These are phyloP conservation scores for Littorina saxatilis DNA, from an alignment of 1,140 invertebrate species.

Conservation along the genomic window DNA sequence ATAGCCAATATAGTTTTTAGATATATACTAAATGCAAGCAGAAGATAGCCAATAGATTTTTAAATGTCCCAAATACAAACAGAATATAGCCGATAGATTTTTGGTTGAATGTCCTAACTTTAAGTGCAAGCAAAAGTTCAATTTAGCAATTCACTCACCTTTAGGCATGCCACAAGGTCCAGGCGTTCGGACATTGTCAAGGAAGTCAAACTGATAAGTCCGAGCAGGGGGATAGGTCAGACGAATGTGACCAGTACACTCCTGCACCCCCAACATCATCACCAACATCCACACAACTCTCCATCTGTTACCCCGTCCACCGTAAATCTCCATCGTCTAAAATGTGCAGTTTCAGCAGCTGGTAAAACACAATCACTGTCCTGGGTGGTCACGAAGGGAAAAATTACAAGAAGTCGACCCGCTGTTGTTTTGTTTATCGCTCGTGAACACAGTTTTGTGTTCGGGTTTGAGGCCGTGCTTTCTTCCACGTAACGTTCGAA, in stretches of 20 bases:
- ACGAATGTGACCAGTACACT: not conserved
- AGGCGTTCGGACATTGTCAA: constrained; percentile 92
- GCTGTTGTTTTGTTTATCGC: too few species aligned
- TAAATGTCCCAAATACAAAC: too few species aligned
- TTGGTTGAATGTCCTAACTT: not conserved
- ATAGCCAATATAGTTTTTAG: too few species aligned
- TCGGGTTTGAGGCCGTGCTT: too few species aligned
- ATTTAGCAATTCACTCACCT: constrained; percentile 82
- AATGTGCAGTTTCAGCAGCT: too few species aligned
- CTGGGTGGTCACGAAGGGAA: too few species aligned
- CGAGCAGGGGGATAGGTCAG: constrained; percentile 76
- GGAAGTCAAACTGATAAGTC: constrained; percentile 92
- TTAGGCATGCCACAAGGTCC: constrained; percentile 96
- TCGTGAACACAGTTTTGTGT: too few species aligned
- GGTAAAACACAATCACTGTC: too few species aligned
- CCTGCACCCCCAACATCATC: constrained; percentile 17
- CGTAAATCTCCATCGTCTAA: not conserved
- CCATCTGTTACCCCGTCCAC: not conserved
- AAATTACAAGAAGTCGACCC: too few species aligned
- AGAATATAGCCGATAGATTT: not conserved
- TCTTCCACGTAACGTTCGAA: too few species aligned
- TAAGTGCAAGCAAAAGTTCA: constrained; percentile 4
- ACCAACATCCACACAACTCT: not conserved
- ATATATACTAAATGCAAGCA: too few species aligned
- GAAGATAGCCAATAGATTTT: too few species aligned